phyloP scores from a whole-genome alignment of 1,140 invertebrate genomes.

The Mamestra configurata region DNA sequence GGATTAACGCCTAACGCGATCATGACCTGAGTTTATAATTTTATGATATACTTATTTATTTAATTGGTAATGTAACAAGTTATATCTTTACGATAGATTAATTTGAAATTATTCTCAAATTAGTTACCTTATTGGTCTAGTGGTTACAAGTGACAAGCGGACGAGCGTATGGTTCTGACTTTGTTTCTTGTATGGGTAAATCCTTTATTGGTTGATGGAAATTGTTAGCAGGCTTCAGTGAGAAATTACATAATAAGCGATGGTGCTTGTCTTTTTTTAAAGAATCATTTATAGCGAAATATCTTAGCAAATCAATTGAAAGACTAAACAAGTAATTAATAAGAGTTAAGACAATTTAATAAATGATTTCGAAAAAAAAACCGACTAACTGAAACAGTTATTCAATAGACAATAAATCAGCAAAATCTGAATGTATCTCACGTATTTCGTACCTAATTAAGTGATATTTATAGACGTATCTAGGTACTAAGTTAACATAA shows the following conservation, averaged over 20 bases:
- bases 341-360: neutral
- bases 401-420: constrained; percentile 5
- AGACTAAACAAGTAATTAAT: too few species aligned
- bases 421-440: constrained; percentile 29
- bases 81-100: neutral
- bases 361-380: neutral
- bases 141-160: neutral
- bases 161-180: neutral
- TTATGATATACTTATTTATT: constrained; percentile 6
- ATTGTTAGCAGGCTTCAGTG: too few species aligned
- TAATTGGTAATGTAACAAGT: neutral
- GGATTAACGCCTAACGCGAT: constrained; percentile 10
- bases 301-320: too few species aligned
- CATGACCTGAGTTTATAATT: constrained; percentile 25
- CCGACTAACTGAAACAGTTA: neutral
- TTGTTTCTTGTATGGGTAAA: neutral
- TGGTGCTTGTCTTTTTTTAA: too few species aligned
- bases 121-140: neutral
- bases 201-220: too few species aligned
- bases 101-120: neutral
- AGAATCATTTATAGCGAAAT: too few species aligned
- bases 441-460: constrained; percentile 22
- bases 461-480: constrained; percentile 23
- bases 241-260: too few species aligned
- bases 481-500: constrained; percentile 27